phyloP scores from a whole-genome alignment of 2,888 invertebrate genomes.

The Ormyrus pomaceus region DNA sequence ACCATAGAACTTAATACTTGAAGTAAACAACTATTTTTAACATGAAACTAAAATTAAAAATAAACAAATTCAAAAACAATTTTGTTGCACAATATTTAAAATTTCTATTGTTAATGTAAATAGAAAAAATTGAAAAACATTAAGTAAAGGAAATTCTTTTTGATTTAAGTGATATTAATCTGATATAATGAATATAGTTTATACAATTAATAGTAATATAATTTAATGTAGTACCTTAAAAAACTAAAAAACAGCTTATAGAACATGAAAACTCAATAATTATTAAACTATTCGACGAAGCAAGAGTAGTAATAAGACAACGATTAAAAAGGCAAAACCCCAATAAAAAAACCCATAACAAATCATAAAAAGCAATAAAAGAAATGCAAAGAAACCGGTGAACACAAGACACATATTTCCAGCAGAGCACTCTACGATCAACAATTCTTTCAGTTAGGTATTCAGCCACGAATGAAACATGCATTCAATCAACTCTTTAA shows the following conservation, averaged over 20 bases:
- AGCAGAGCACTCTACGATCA: not conserved
- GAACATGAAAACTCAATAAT: too few species aligned
- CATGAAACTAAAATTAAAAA: not conserved
- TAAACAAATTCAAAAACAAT: not conserved
- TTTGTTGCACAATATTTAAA: not conserved
- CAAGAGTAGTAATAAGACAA: conserved; percentile 8
- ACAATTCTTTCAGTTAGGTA: not conserved
- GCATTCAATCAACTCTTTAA: too few species aligned
- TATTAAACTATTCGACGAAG: not conserved
- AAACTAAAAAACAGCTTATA: too few species aligned
- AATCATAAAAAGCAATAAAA: not conserved
- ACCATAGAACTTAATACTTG: too few species aligned
- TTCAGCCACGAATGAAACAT: not conserved
- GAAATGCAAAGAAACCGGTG: conserved; percentile 19
- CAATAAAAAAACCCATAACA: conserved; percentile 28
- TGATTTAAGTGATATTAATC: too few species aligned
- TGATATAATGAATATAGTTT: too few species aligned
- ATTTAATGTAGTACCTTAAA: too few species aligned
- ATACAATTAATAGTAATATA: too few species aligned
- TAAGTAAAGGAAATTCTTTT: too few species aligned
- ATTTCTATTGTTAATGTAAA: not conserved
- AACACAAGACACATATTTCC: conserved; percentile 17
- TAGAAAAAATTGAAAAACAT: too few species aligned
- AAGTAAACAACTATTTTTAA: too few species aligned
- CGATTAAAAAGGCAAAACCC: conserved; percentile 29